Base-by-base conservation (phyloP, 2,888 invertebrate species). In the Xiphydria camelus region DNA sequence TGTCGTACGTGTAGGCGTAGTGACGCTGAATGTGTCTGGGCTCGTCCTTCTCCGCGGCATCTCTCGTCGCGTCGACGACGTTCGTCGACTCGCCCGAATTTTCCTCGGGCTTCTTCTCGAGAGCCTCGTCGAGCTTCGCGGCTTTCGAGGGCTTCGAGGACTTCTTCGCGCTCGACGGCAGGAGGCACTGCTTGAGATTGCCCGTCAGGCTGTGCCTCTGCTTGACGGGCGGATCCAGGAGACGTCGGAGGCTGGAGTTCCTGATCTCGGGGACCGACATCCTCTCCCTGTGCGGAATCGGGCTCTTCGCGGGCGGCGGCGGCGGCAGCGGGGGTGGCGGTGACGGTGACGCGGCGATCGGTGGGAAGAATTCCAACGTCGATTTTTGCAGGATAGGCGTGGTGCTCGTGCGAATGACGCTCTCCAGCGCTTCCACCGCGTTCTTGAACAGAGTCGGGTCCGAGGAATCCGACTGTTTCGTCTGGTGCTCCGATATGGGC, bases 231-330 rank as follows among this genome's bases (percentile, higher is more conserved):
- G 72, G 68, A 44, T 73, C 73, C 5, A 73, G 50, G 15, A 73
- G 33, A 19, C 73, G 52, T 2, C 73, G 52, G 1, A 73, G 47
- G 38, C 72, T 73, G 2, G 73, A 66, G 21, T 67, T 73, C 6
- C 72, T 56, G 19, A 73, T 72, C 37, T 73, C 73, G 0, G 73
- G 73, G 1, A 73, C 73, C 2, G 73, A 73, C 64, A 71, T 67
- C 15, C 73, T 59, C 38, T 73, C 71, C n/a, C 72, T 56, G 1
- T 50, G 35, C 3, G 50, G 51, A 5, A 51, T 46, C 15, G 46
- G 6, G 18, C 39, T 45, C 4, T 17, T n/a, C 4, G 32, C 23
- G 5, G 37, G 20, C 4, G 46, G 42, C 1, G 32, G 29, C 3
- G 32, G 38, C 1, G 45, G 17, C 9, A n/a, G 7, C 5, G 25